phyloP scores from a whole-genome alignment of 2,113 vertebrate genomes.

The Reinhardtius hippoglossoides region DNA sequence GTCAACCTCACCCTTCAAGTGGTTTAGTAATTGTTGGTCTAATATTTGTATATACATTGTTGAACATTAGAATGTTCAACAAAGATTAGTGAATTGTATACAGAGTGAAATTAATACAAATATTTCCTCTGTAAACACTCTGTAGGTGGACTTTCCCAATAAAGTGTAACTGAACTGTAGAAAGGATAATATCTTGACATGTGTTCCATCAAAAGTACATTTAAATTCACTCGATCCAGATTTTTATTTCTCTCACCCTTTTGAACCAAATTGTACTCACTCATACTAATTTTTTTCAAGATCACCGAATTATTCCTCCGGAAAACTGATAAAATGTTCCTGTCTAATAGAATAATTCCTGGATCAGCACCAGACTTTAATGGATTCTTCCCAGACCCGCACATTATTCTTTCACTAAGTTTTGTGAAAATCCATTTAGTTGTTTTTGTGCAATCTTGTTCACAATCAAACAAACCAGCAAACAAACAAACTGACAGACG shows the following conservation, averaged over 20 bases:
- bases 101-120: neutral
- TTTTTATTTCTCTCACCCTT: too few species aligned
- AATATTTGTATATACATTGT: neutral
- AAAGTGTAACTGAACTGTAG: neutral
- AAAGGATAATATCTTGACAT: constrained; percentile 33
- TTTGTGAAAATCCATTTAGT: too few species aligned
- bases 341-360: neutral
- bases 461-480: neutral
- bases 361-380: neutral
- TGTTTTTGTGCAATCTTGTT: too few species aligned
- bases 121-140: neutral
- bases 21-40: neutral
- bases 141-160: neutral
- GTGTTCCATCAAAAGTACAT: constrained; percentile 3
- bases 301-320: too few species aligned
- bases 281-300: too few species aligned
- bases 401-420: neutral
- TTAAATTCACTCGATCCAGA: too few species aligned
- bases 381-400: neutral
- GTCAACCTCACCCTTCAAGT: neutral
- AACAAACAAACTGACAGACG: too few species aligned
- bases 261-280: too few species aligned
- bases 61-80: neutral
- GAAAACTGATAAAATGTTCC: too few species aligned
- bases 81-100: neutral